These are phyloP conservation scores for Epizoanthus stellaris DNA, from an alignment of 92 coral and sea anemone species.

Conservation along the genomic window DNA sequence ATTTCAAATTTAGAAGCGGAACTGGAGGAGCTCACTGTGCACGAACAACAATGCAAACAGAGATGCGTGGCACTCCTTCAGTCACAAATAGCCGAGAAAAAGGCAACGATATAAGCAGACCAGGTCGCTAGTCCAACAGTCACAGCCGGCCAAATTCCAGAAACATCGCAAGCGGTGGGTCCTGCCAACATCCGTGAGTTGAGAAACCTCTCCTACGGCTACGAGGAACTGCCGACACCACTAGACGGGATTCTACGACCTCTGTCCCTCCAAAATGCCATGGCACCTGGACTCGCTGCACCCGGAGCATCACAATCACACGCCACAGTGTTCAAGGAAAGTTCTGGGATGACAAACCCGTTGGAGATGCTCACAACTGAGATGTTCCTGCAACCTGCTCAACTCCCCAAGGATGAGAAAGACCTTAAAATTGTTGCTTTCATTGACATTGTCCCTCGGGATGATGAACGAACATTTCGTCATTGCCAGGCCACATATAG, in stretches of 20 bases:
- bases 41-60: not conserved
- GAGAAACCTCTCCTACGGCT: not conserved
- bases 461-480: conserved; percentile 25
- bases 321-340: no score
- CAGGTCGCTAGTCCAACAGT: not conserved
- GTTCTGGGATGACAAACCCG: not conserved
- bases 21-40: not conserved
- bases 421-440: conserved; percentile 37
- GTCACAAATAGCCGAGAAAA: not conserved
- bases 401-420: conserved; percentile 39
- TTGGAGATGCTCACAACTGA: conserved; percentile 1
- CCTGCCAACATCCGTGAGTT: conserved; percentile 15
- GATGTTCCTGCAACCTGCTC: conserved; percentile 38
- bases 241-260: not conserved
- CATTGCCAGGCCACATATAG: conserved; percentile 18
- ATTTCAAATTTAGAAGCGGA: conserved; percentile 5
- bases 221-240: not conserved
- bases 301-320: no score
- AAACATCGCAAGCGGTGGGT: not conserved
- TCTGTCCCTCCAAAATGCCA: no score
- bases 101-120: not conserved
- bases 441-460: conserved; percentile 23
- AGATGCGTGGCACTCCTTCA: not conserved
- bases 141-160: no score
- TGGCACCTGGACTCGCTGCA: no score